phyloP scores from a whole-genome alignment of 1,140 invertebrate genomes.

The Nylanderia fulva region DNA sequence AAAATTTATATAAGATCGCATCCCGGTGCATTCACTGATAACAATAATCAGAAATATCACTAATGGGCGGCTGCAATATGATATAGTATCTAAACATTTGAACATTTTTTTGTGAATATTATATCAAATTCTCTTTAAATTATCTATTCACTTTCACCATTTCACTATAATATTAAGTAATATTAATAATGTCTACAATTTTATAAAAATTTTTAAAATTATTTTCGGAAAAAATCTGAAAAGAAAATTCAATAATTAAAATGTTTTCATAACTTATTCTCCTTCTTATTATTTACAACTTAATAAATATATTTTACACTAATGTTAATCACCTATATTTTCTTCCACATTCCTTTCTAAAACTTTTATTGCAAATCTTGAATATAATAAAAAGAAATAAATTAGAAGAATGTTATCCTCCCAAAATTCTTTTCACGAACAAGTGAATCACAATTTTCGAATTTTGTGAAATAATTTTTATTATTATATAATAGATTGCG shows the following conservation, averaged over 20 bases:
- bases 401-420: not conserved
- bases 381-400: not conserved
- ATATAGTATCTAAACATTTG: constrained; percentile 49
- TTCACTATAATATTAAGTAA: not conserved
- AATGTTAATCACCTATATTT: not conserved
- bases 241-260: not conserved
- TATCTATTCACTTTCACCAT: not conserved
- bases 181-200: not conserved
- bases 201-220: not conserved
- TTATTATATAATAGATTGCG: not conserved
- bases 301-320: not conserved
- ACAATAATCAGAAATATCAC: constrained; percentile 32
- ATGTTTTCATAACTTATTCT: not conserved
- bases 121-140: not conserved
- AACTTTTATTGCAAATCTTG: not conserved
- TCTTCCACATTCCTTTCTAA: not conserved
- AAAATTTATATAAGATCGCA: constrained; percentile 13
- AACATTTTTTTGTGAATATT: not conserved
- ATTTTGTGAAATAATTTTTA: constrained; percentile 4
- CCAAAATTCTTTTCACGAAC: not conserved
- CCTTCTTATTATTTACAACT: not conserved
- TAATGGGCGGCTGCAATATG: not conserved
- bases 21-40: constrained; percentile 26
- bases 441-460: not conserved
- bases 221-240: not conserved